A percentile compares a stretch with the other conserved stretches of the same genome.
Conservation (phyloP, 2,888 invertebrate species). For the Heteromurus nitidus region DNA sequence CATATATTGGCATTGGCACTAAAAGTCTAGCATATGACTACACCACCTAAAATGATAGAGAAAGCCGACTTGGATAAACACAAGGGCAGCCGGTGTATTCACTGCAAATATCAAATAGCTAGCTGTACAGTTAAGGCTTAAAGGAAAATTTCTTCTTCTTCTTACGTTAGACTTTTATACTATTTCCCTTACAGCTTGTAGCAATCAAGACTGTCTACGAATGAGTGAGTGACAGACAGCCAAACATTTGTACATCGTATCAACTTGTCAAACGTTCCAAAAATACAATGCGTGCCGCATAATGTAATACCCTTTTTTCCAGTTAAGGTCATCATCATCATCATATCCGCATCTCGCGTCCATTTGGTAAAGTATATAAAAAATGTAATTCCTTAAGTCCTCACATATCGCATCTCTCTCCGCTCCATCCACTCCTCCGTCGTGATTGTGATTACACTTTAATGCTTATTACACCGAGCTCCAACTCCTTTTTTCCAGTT, state of each 20-base stretch:
- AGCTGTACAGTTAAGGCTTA: not conserved
- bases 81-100: not conserved
- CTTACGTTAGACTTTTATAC: no score
- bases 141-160: not conserved
- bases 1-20: no score
- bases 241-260: conserved; percentile 40
- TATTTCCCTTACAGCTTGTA: not conserved
- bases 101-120: not conserved
- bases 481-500: not conserved
- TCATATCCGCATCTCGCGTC: conserved; percentile 1
- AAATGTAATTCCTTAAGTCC: not conserved
- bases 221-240: conserved; percentile 37
- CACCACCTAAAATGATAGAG: not conserved
- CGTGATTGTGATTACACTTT: conserved; percentile 36
- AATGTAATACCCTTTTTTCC: not conserved
- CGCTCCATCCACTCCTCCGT: not conserved
- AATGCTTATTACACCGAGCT: conserved; percentile 9
- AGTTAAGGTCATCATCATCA: conserved; percentile 47
- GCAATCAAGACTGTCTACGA: conserved; percentile 14
- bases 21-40: not conserved
- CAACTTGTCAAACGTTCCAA: conserved; percentile 30
- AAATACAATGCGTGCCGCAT: conserved; percentile 11
- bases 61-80: not conserved
- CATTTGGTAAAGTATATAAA: not conserved
- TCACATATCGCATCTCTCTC: not conserved